Evolutionary conservation across 1,140 invertebrate species (phyloP).

Genomic region (Euborellia annulipes): DNA sequence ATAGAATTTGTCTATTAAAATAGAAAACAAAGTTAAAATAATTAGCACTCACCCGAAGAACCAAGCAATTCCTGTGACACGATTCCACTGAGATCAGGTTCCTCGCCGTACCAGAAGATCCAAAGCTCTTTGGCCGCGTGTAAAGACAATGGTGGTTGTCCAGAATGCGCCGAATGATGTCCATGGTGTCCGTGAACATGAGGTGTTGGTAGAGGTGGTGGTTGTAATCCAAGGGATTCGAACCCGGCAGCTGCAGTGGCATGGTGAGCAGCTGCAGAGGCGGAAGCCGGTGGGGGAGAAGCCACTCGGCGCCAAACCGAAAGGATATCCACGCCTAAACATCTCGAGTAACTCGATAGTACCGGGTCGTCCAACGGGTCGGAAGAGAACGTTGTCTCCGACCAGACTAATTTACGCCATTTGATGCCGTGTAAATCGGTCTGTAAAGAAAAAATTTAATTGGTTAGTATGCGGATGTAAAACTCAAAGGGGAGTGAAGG

Average conservation of each 20-base stretch:
- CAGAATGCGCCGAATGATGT: slow-evolving; percentile 19
- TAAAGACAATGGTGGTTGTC: slow-evolving; percentile 47
- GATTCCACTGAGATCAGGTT: slow-evolving; percentile 73
- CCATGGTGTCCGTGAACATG: slow-evolving; percentile 28
- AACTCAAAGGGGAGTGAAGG: no score
- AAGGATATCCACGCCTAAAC: slow-evolving; percentile 83
- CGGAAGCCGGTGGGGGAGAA: slow-evolving; percentile 30
- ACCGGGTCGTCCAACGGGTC: slow-evolving; percentile 85
- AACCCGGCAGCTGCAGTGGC: slow-evolving; percentile 35
- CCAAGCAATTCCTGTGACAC: slow-evolving; percentile 60
- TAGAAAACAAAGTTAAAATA: no score
- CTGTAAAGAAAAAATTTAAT: slow-evolving; percentile 43
- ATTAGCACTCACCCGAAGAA: slow-evolving; percentile 50
- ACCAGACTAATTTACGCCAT: slow-evolving; percentile 88
- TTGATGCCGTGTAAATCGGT: slow-evolving; percentile 97
- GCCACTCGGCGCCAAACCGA: slow-evolving; percentile 87
- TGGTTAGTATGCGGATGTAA: no score
- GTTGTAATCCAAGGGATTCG: slow-evolving; percentile 34
- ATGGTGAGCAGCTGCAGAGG: slow-evolving; percentile 21
- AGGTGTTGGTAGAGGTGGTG: slow-evolving; percentile 22
- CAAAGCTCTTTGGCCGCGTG: slow-evolving; percentile 84
- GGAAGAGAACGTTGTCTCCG: slow-evolving; percentile 34
- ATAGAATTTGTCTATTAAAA: no score
- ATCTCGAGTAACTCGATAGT: slow-evolving; percentile 79
- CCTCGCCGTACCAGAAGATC: slow-evolving; percentile 99